These are phyloP conservation scores for Megalops atlanticus DNA, from an alignment of 2,113 vertebrate genomes.

Conservation along the genomic window DNA sequence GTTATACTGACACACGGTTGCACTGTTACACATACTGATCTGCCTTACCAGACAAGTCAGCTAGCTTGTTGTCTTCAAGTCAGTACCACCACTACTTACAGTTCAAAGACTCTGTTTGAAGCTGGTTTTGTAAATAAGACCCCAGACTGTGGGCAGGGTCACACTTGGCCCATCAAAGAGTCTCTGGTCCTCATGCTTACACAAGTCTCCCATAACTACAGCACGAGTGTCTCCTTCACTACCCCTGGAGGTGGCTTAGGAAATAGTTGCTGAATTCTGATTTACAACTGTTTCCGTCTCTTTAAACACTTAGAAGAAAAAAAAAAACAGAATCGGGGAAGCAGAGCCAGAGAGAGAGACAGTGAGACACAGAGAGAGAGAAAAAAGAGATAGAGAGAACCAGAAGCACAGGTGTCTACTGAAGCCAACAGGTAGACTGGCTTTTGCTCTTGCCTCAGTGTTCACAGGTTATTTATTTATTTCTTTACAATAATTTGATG, in stretches of 20 bases:
- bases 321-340: background rate
- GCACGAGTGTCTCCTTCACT: background rate
- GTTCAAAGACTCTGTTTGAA: no score
- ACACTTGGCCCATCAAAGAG: no score
- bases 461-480: slow-evolving; percentile 8
- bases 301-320: background rate
- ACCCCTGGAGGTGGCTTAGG: no score
- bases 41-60: no score
- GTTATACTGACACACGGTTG: no score
- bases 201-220: background rate
- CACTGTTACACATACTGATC: no score
- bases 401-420: background rate
- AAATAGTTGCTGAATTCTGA: background rate
- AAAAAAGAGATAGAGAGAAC: slow-evolving; percentile 15
- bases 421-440: slow-evolving; percentile 6
- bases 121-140: background rate
- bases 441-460: background rate
- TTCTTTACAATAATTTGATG: background rate
- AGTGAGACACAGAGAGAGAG: background rate
- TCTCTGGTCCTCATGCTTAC: background rate
- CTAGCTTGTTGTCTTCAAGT: no score
- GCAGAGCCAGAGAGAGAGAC: background rate
- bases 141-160: background rate
- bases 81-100: no score
- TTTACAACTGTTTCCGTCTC: background rate